Percentiles rank a stretch among this genome's conserved stretches.
These are phyloP conservation scores for Berghia stephanieae DNA, from an alignment of 1,140 invertebrate species.

Conservation along the genomic window DNA sequence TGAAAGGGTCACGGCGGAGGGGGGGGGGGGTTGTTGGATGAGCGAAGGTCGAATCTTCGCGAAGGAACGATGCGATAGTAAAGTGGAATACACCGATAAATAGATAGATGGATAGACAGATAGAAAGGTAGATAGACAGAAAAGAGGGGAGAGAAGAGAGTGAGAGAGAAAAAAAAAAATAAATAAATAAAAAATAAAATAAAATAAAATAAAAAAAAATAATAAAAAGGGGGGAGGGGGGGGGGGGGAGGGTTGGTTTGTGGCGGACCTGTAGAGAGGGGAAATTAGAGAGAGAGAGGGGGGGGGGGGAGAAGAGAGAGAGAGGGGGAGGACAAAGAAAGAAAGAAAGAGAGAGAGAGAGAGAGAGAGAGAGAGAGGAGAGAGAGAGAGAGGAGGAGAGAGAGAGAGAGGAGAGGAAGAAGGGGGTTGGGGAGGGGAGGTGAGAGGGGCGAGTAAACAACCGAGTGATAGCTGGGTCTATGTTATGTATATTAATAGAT, in stretches of 20 bases:
- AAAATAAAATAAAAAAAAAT: background rate
- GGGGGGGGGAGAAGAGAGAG: background rate
- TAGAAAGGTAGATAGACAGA: background rate
- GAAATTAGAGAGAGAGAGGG: slow-evolving; percentile 3
- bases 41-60: background rate
- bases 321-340: background rate
- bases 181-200: slow-evolving; percentile 17
- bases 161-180: slow-evolving; percentile 23
- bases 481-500: no score
- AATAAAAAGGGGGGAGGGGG: background rate
- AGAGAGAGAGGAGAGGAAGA: no score
- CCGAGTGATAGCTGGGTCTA: no score
- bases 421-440: no score
- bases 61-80: background rate
- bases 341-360: background rate
- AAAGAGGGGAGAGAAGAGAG: background rate
- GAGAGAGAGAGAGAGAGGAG: background rate
- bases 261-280: no score
- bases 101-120: background rate
- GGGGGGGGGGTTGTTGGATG: background rate
- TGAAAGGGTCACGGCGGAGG: background rate
- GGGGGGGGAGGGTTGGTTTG: no score
- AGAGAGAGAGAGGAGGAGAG: no score
- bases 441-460: no score
- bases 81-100: background rate